phyloP scores from a whole-genome alignment of 2,113 vertebrate genomes.

The Paradoxurus hermaphroditus region DNA sequence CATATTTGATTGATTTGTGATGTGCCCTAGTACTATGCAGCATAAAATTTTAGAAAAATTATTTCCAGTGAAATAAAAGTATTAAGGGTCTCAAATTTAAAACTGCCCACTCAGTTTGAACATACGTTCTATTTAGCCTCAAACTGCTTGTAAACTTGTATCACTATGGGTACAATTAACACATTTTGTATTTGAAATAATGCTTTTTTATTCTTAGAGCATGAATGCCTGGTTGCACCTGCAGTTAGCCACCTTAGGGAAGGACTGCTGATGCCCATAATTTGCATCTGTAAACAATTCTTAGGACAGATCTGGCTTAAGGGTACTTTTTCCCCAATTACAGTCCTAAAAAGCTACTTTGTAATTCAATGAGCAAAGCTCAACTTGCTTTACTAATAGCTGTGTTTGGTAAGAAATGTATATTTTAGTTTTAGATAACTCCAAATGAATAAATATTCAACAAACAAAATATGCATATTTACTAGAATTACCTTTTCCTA shows the following conservation, averaged over 20 bases:
- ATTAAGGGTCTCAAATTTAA: slow-evolving; percentile 18
- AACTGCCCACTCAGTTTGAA: not conserved
- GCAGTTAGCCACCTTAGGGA: not conserved
- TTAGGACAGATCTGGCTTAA: not conserved
- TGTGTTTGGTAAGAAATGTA: slow-evolving; percentile 10
- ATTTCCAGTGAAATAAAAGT: slow-evolving; percentile 30
- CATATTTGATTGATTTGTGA: not conserved
- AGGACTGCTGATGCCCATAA: not conserved
- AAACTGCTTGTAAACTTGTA: not conserved
- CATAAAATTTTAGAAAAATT: slow-evolving; percentile 40
- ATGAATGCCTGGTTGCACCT: not conserved
- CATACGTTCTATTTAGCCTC: not conserved
- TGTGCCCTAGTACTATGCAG: not conserved
- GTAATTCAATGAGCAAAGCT: not conserved
- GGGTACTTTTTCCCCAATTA: not conserved
- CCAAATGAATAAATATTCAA: not conserved
- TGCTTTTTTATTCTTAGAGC: not conserved
- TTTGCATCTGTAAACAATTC: slow-evolving; percentile 18
- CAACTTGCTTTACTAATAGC: slow-evolving; percentile 1
- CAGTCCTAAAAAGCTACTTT: not conserved
- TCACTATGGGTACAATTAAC: not conserved
- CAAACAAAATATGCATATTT: slow-evolving; percentile 2
- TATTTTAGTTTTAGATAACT: slow-evolving; percentile 12
- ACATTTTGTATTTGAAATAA: not conserved
- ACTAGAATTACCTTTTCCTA: slow-evolving; percentile 23